Evolutionary conservation across 2,888 invertebrate genomes (phyloP).

Genomic region (Hypercompe scribonia): DNA sequence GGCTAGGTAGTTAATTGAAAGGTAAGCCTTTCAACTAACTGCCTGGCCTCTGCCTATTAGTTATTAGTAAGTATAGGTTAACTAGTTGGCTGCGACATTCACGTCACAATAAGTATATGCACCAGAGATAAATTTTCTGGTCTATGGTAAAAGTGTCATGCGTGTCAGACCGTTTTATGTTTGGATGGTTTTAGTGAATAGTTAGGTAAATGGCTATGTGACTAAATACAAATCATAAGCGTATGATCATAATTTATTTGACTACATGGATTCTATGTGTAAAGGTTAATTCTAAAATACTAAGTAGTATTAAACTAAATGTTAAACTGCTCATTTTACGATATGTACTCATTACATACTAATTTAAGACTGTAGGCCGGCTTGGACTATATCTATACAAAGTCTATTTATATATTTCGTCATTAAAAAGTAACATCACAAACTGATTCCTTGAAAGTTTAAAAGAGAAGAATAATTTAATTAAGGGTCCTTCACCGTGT

Average conservation of each 20-base stretch:
- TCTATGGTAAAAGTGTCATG: not conserved
- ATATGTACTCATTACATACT: not conserved
- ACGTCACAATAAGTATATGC: not conserved
- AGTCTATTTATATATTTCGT: too few relatives aligned
- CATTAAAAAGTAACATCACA: too few relatives aligned
- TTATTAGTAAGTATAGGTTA: too few relatives aligned
- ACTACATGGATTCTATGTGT: conserved; percentile 24
- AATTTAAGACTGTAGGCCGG: not conserved
- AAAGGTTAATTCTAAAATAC: conserved; percentile 30
- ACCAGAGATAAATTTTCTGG: not conserved
- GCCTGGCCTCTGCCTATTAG: too few relatives aligned
- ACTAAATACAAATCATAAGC: conserved; percentile 42
- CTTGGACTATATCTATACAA: not conserved
- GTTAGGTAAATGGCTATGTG: conserved; percentile 47
- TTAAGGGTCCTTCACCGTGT: too few relatives aligned
- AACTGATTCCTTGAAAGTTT: too few relatives aligned
- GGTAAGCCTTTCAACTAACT: too few relatives aligned
- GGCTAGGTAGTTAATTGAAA: too few relatives aligned
- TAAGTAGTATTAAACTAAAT: conserved; percentile 9
- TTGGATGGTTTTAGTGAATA: conserved; percentile 29
- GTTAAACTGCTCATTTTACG: conserved; percentile 6
- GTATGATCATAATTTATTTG: conserved; percentile 38
- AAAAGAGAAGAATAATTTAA: too few relatives aligned
- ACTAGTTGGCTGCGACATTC: too few relatives aligned
- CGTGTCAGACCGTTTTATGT: conserved; percentile 18